These are phyloP conservation scores for Asobara japonica DNA, from an alignment of 1,140 invertebrate genomes.

Conservation along the genomic window DNA sequence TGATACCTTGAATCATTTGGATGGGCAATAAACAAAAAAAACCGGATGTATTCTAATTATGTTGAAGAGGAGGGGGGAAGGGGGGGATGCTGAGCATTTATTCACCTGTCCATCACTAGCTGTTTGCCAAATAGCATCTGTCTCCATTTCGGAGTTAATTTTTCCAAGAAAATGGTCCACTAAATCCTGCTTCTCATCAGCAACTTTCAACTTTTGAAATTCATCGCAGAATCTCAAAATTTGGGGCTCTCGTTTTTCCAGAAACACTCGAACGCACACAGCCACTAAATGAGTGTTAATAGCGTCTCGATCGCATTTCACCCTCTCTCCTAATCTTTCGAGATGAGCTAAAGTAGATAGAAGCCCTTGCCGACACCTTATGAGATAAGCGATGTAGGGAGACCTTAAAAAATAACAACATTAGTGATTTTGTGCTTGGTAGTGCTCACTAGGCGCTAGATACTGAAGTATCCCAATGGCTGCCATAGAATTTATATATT, in stretches of 20 bases:
- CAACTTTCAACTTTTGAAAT: constrained; percentile 78
- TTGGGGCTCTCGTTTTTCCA: constrained; percentile 76
- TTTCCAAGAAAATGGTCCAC: constrained; percentile 73
- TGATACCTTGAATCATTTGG: too few species aligned
- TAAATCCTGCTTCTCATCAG: constrained; percentile 85
- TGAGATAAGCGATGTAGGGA: constrained; percentile 87
- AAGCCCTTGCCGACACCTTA: constrained; percentile 83
- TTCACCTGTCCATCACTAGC: constrained; percentile 76
- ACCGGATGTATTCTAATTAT: too few species aligned
- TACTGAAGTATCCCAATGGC: too few species aligned
- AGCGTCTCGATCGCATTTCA: constrained; percentile 77
- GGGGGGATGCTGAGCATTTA: too few species aligned
- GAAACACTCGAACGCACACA: constrained; percentile 81
- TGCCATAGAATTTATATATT: too few species aligned
- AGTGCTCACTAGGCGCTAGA: too few species aligned
- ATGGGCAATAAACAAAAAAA: too few species aligned
- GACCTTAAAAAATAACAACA: too few species aligned
- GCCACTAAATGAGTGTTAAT: constrained; percentile 82
- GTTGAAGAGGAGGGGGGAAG: too few species aligned
- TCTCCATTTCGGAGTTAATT: constrained; percentile 71
- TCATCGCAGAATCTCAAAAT: constrained; percentile 78
- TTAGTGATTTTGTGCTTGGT: too few species aligned
- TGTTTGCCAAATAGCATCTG: constrained; percentile 77
- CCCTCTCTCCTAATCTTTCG: constrained; percentile 74
- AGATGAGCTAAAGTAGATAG: constrained; percentile 83